Conservation (phyloP, 2,797 vertebrate genomes). For the Otus scops region DNA sequence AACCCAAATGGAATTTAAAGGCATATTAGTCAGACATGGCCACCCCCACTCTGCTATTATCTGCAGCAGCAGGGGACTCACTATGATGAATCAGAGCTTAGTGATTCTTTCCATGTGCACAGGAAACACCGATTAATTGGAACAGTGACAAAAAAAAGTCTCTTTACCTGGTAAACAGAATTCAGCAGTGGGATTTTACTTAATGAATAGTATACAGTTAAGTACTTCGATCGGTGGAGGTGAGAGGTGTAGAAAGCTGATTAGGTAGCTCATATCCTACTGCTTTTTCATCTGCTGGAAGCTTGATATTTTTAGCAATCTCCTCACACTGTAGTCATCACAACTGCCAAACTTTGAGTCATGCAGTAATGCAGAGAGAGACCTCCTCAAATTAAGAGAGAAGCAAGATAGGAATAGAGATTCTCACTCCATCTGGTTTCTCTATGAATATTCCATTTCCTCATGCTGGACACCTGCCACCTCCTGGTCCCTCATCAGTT, state of each 20-base stretch:
- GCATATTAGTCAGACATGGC: background rate
- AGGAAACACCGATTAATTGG: constrained; percentile 46
- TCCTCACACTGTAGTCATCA: background rate
- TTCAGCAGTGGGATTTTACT: constrained; percentile 22
- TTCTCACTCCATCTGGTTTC: background rate
- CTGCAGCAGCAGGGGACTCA: background rate
- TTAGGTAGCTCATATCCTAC: constrained; percentile 1
- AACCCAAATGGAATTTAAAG: constrained; percentile 27
- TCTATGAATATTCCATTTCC: background rate
- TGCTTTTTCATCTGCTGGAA: constrained; percentile 7
- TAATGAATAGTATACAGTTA: constrained; percentile 4
- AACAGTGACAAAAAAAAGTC: background rate
- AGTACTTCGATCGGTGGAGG: background rate
- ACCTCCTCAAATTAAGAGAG: background rate
- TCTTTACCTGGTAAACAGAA: constrained; percentile 45
- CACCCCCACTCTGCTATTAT: background rate
- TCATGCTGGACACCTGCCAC: background rate
- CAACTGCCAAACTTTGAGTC: background rate
- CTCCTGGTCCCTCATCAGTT: background rate
- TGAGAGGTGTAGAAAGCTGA: constrained; percentile 24
- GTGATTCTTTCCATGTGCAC: constrained; percentile 11
- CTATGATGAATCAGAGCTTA: background rate
- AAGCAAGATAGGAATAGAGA: background rate
- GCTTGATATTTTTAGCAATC: constrained; percentile 14
- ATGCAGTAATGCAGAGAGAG: background rate